phyloP scores from a whole-genome alignment of 37 sponge, comb jelly and placozoan species.

The Chondrilla cf. caribensis region DNA sequence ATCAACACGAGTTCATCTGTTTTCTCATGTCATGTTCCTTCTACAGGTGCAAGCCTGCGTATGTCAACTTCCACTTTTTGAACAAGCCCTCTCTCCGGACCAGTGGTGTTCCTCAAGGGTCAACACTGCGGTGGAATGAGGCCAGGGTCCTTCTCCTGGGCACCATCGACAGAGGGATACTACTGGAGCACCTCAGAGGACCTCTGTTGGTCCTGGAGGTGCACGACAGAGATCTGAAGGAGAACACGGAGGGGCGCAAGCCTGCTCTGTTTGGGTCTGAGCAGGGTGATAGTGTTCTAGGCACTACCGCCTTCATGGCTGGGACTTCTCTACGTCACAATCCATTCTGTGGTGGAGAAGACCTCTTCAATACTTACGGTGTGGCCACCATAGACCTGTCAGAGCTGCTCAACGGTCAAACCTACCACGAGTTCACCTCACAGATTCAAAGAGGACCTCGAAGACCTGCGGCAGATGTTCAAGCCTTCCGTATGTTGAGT shows the following conservation, averaged over 20 bases:
- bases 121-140: conserved; percentile 51
- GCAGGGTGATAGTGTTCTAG: conserved; percentile 43
- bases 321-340: not conserved
- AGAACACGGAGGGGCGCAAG: not conserved
- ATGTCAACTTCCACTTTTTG: conserved; percentile 59
- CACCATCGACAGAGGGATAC: conserved; percentile 32
- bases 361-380: conserved; percentile 59
- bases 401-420: conserved; percentile 54
- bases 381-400: conserved; percentile 74
- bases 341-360: conserved; percentile 33
- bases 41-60: conserved; percentile 85
- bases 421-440: conserved; percentile 36
- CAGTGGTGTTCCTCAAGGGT: conserved; percentile 30
- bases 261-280: conserved; percentile 61
- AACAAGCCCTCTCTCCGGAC: conserved; percentile 34
- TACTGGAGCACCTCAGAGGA: conserved; percentile 82
- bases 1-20: too few species aligned
- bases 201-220: conserved; percentile 79
- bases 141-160: conserved; percentile 74
- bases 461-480: not conserved
- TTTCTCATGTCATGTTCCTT: too few species aligned
- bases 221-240: conserved; percentile 75
- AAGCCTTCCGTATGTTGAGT: not conserved
- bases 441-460: conserved; percentile 58
- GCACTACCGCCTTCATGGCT: conserved; percentile 44